Base-by-base conservation (phyloP, 64 coral and sea anemone species). In the Actinia equina region DNA sequence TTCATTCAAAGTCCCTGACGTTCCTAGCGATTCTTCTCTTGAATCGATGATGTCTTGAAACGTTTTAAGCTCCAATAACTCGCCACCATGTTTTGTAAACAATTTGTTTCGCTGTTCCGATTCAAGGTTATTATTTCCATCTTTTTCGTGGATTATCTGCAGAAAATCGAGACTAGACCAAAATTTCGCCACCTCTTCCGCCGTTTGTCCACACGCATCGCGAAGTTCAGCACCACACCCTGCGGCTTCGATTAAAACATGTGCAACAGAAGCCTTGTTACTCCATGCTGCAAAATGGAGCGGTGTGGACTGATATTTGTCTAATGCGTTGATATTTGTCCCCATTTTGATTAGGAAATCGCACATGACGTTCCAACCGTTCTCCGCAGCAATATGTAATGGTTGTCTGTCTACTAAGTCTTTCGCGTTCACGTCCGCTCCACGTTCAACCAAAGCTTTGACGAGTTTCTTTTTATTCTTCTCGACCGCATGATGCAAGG, bases 401-500 rank as follows among this genome's bases (percentile, higher is more conserved):
- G 80, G 80, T 74, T 82, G 53, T 74, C 63, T 85, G 54, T 82
- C 82, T 19, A 67, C 23, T 1, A 65, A 55, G 71, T 90, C 88
- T 23, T 27, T 84, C 51, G 37, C 25, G 60, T 57, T 90, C 45
- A 90, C 64, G 52, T 90, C 88, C 26, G 81, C 88, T 41, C 88
- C 88, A 56, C 45, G 49, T 57, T 90, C 69, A 56, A 90, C 82
- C 64, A 90, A 71, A 53, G 82, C 67, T 84, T 74, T 56, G 57
- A 59, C 58, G 82, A 76, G 82, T 37, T 37, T 13, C 44, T 41
- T 83, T 5, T 84, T 90, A 22, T 90, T 64, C 81, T 90, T 90
- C 80, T 90, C 80, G 55, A 85, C 64, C 54, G 88, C 88, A 74
- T 22, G 23, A 84, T 90, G 88, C 63, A 90, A 77, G 45, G 60